Evolutionary conservation across 1,140 invertebrate species (phyloP), one percentile per base, ranked within the genome.

Genomic region (Elysia chlorotica): DNA sequence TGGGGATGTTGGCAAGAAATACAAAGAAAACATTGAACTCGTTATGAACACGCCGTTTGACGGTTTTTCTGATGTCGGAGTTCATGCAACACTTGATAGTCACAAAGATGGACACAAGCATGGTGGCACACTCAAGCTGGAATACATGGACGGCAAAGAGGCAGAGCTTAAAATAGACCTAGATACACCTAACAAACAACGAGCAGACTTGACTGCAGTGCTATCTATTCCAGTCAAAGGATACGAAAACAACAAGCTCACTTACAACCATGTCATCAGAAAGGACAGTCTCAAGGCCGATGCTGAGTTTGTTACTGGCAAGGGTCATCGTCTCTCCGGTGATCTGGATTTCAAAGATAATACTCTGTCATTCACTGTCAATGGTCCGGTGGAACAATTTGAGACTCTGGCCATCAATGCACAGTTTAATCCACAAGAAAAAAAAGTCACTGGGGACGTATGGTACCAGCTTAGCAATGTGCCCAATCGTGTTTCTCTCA

Each of bases 71-170:
- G 68, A 70, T 21, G 19, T 61, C 38, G 68, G 57, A 25, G 10
- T 61, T 28, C 54, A 38, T 38, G 36, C 35, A 1, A 2, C 25
- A 19, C n/a, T 70, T 19, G 33, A 59, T 14, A 38, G 17, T 21
- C n/a, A n/a, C n/a, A n/a, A 61, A 19, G 21, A 17, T 30, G 35
- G 38, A 5, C 38, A 30, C 54, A 28, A 59, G 17, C n/a, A n/a
- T n/a, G 1, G 25, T 37, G 68, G 68, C 6, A 57, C 19, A 33
- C 19, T 2, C 28, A 38, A 2, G 19, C 33, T 70, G 33, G 68
- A 61, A 23, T 70, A 70, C 36, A 70, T 38, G 36, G 68, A 70
- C 41, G 68, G 41, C 2, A 61, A 70, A 37, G 68, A 70, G 23
- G 68, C 68, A 36, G 68, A 37, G 25, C 21, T 61, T 31, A 31